phyloP scores from a whole-genome alignment of 2,113 vertebrate species.

The Nematolebias whitei region DNA sequence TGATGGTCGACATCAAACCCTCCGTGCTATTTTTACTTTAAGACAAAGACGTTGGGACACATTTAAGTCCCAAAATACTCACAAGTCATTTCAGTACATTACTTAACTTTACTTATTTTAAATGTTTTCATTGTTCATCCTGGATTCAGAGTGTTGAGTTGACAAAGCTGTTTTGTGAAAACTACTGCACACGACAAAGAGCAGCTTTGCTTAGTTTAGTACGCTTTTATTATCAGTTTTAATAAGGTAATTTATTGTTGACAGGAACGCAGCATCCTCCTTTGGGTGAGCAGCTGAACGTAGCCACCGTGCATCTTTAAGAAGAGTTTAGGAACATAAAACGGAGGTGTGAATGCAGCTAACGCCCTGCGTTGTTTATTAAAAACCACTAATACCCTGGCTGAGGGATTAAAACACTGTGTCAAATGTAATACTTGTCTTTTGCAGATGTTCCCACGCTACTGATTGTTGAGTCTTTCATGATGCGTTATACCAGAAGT shows the following conservation, averaged over 20 bases:
- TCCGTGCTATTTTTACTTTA: not conserved
- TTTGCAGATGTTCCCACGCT: not conserved
- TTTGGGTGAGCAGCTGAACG: conserved; percentile 8
- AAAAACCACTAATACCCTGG: not conserved
- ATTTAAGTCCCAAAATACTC: no score
- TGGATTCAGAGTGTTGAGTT: not conserved
- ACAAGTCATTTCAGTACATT: conserved; percentile 47
- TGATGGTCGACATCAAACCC: not conserved
- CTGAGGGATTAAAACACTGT: not conserved
- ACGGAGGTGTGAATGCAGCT: not conserved
- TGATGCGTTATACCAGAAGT: no score
- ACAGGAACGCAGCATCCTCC: not conserved
- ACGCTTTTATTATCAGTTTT: conserved; percentile 21
- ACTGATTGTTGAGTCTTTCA: no score
- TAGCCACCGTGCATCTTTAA: not conserved
- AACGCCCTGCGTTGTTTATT: not conserved
- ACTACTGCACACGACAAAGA: conserved; percentile 27
- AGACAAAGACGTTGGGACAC: no score
- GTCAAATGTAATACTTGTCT: not conserved
- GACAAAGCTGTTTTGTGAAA: conserved; percentile 40
- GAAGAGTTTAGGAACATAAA: not conserved
- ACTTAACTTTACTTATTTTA: no score
- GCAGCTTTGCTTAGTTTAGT: conserved; percentile 24
- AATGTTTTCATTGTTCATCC: conserved; percentile 39
- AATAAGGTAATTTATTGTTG: conserved; percentile 17